phyloP scores from a whole-genome alignment of 2,888 invertebrate genomes.

The Strigamia crassipes region DNA sequence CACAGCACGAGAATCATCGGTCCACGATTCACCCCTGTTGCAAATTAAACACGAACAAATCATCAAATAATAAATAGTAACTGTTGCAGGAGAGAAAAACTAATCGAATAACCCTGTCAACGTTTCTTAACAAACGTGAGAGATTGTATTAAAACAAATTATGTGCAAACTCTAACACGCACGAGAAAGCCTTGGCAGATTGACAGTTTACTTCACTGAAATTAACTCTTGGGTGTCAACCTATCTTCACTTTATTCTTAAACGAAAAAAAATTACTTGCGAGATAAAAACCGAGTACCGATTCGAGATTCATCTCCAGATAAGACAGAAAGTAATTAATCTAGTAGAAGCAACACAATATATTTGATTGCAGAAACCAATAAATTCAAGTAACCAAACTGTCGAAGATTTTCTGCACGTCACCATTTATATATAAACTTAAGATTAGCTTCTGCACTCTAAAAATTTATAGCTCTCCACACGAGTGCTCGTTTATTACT shows the following conservation, averaged over 20 bases:
- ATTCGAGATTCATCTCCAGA: slow-evolving; percentile 6
- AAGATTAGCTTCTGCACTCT: slow-evolving; percentile 6
- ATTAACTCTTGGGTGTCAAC: slow-evolving; percentile 6
- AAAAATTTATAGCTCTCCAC: slow-evolving; percentile 18
- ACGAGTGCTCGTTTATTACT: not conserved
- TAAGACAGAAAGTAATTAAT: slow-evolving; percentile 32
- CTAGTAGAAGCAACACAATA: slow-evolving; percentile 16
- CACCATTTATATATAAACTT: slow-evolving; percentile 37
- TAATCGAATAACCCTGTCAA: not conserved
- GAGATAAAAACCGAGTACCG: not conserved
- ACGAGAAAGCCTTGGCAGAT: not conserved
- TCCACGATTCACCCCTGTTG: slow-evolving; percentile 31
- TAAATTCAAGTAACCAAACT: slow-evolving; percentile 14
- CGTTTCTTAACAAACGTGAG: not conserved
- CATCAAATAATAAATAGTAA: not conserved
- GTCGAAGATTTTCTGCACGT: slow-evolving; percentile 23
- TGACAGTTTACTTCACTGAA: slow-evolving; percentile 26
- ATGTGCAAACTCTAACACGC: not conserved
- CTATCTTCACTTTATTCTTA: not conserved
- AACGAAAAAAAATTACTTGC: not conserved
- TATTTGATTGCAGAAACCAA: slow-evolving; percentile 30
- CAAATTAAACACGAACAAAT: not conserved
- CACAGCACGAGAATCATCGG: slow-evolving; percentile 15
- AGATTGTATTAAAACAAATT: not conserved
- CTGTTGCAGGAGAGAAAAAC: not conserved